A percentile compares a stretch with the other conserved stretches of the same genome.
These are phyloP conservation scores for Meteorus cinctellus DNA, from an alignment of 2,888 invertebrate species.

Conservation along the genomic window DNA sequence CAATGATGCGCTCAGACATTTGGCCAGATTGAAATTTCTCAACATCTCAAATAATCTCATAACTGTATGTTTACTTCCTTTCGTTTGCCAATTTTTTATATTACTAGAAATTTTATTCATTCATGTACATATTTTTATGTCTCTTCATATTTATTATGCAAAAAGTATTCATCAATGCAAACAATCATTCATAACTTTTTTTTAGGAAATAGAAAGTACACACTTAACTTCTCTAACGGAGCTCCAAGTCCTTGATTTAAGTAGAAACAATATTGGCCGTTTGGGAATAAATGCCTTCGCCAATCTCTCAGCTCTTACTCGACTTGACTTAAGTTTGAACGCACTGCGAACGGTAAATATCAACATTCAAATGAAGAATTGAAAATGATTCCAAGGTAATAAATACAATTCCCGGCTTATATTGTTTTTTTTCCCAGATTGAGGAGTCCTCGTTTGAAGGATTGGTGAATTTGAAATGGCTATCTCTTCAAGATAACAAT, in stretches of 20 bases:
- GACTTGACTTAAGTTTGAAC: constrained; percentile 89
- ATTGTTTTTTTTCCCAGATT: constrained; percentile 76
- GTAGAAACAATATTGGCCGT: constrained; percentile 88
- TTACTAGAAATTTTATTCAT: not conserved
- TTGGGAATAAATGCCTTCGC: constrained; percentile 88
- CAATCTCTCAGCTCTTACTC: constrained; percentile 81
- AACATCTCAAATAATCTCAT: constrained; percentile 91
- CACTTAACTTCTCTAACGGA: constrained; percentile 81
- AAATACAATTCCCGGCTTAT: not conserved
- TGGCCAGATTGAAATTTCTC: constrained; percentile 81
- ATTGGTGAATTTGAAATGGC: constrained; percentile 82
- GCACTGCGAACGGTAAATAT: constrained; percentile 86
- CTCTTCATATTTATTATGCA: not conserved
- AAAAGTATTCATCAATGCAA: constrained; percentile 1
- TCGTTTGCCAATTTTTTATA: not conserved
- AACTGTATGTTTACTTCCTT: constrained; percentile 75
- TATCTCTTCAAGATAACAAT: constrained; percentile 90
- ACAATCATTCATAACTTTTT: constrained; percentile 51
- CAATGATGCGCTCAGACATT: constrained; percentile 82
- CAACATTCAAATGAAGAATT: not conserved
- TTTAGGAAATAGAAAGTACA: constrained; percentile 84
- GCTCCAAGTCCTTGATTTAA: constrained; percentile 86
- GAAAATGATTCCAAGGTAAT: not conserved
- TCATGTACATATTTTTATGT: not conserved
- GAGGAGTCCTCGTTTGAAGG: constrained; percentile 93